These are phyloP conservation scores for Cecropterus lyciades DNA, from an alignment of 1,140 invertebrate species.

Conservation along the genomic window DNA sequence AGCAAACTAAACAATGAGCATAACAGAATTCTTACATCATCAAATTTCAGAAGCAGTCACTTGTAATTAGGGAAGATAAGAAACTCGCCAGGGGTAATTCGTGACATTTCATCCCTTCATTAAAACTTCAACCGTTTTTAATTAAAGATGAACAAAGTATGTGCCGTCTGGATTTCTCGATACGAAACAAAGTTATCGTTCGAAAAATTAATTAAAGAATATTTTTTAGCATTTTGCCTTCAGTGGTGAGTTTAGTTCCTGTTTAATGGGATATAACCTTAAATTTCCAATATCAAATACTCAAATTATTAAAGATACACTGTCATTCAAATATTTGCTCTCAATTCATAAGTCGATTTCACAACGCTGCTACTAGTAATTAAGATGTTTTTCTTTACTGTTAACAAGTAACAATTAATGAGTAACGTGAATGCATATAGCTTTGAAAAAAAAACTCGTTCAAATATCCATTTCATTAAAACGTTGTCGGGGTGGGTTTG, in stretches of 20 bases:
- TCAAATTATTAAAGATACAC: too few species aligned
- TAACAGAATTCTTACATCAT: constrained; percentile 4
- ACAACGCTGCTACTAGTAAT: too few species aligned
- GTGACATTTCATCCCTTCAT: constrained; percentile 45
- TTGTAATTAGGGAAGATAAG: constrained; percentile 47
- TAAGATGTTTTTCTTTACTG: too few species aligned
- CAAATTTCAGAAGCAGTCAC: constrained; percentile 30
- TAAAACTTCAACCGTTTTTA: constrained; percentile 49
- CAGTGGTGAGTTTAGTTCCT: constrained; percentile 12
- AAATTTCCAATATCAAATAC: too few species aligned
- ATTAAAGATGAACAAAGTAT: constrained; percentile 46
- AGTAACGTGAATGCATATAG: too few species aligned
- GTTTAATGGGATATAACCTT: neutral
- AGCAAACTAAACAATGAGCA: neutral
- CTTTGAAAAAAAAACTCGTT: too few species aligned
- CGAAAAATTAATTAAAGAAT: constrained; percentile 34
- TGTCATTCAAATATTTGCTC: too few species aligned
- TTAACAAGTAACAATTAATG: too few species aligned
- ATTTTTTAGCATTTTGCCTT: neutral
- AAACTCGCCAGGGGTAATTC: constrained; percentile 27
- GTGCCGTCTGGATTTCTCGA: constrained; percentile 8
- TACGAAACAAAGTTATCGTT: constrained; percentile 18
- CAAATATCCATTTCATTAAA: too few species aligned
- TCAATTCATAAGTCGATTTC: too few species aligned
- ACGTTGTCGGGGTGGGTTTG: too few species aligned